phyloP scores from a whole-genome alignment of 2,888 invertebrate species.

The Hybos culiciformis region DNA sequence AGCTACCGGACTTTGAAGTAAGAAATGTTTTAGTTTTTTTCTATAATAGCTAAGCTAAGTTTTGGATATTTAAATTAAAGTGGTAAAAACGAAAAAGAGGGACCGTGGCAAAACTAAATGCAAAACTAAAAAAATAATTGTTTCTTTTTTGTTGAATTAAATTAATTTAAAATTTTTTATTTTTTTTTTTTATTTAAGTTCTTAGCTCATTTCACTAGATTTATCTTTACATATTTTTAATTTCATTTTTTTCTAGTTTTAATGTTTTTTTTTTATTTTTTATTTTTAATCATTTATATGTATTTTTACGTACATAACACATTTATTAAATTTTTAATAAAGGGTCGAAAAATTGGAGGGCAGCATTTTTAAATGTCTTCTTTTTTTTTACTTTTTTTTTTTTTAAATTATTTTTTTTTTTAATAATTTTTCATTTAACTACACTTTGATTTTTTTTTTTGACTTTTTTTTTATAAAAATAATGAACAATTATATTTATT shows the following conservation, averaged over 20 bases:
- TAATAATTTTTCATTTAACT: constrained; percentile 5
- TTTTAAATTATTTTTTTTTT: constrained; percentile 10
- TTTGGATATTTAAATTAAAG: no score
- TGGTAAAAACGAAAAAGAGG: no score
- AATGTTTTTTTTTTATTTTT: constrained; percentile 9
- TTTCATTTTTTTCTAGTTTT: constrained; percentile 12
- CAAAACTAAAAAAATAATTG: no score
- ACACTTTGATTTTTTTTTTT: constrained; percentile 3
- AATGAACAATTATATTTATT: constrained; percentile 14
- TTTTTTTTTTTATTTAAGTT: constrained; percentile 1
- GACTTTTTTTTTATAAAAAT: constrained; percentile 13
- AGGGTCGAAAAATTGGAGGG: constrained; percentile 15
- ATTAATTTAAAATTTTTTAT: constrained; percentile 4
- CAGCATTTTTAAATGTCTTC: constrained; percentile 18
- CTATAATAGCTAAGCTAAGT: no score
- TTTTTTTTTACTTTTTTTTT: constrained; percentile 6
- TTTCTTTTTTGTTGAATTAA: no score
- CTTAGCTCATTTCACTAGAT: constrained; percentile 3
- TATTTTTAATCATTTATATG: constrained; percentile 11
- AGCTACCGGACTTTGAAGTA: no score
- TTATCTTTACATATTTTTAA: constrained; percentile 5
- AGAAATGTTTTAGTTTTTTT: no score
- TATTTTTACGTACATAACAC: constrained; percentile 5
- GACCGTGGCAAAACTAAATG: no score
- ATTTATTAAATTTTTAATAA: constrained; percentile 1